Evolutionary conservation across 2,113 vertebrate genomes (phyloP), one percentile per base, ranked within the genome.

Genomic region (Cygnus atratus): DNA sequence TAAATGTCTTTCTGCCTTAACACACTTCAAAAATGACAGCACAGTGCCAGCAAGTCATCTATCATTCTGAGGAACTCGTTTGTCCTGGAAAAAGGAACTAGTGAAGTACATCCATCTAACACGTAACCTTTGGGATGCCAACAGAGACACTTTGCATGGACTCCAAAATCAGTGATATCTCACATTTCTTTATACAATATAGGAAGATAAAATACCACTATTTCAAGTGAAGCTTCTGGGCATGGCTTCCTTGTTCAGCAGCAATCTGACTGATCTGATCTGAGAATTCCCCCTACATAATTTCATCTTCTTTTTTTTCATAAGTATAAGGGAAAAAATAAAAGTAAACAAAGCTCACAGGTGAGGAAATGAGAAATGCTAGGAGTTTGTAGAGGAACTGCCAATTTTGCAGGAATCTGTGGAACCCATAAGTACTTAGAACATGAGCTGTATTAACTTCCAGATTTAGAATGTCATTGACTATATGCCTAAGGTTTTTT

Each of bases 181-280:
- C 46, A 31, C 16, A 52, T 63, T 88, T 8, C 26, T 65, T 76
- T 57, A 79, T 8, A 25, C 5, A 68, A 6, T 70, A 79, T 29
- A 63, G 46, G 48, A 75, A 71, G 37, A 82, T 12, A 86, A 90
- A 91, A 71, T 71, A 81, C 11, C 55, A 52, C 28, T 87, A 74
- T 43, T 62, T 84, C 55, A 84, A 63, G 26, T 21, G 33, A 84
- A 62, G 46, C 3, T 71, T 93, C 73, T 35, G 41, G 29, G 63
- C 10, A 70, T n/a, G n/a, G 28, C 13, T 87, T 89, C 55, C 12
- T 62, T 84, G 39, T 57, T 52, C 74, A 82, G 22, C 52, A 79
- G 29, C 31, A 82, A 74, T 65, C 84, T 48, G n/a, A n/a, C n/a
- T n/a, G n/a, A n/a, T n/a, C n/a, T n/a, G n/a, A n/a, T n/a, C n/a